A percentile compares a stretch with the other conserved stretches of the same genome.
Evolutionary conservation across 2,113 vertebrate genomes (phyloP).

Genomic region (Talpa occidentalis): DNA sequence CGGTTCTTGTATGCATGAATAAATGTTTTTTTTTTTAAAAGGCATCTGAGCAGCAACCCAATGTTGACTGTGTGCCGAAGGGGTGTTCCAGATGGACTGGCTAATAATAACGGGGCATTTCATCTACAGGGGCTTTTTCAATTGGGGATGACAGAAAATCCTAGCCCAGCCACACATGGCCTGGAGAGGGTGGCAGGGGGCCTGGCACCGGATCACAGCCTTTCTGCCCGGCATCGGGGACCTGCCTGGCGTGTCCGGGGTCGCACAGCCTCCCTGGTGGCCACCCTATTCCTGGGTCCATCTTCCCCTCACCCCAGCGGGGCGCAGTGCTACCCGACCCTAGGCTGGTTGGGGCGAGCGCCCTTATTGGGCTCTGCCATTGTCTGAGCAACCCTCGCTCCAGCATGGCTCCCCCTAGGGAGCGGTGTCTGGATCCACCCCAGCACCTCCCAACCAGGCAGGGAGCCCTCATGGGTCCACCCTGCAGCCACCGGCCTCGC

Average conservation of each 20-base stretch:
- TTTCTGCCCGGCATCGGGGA: neutral
- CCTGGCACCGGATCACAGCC: neutral
- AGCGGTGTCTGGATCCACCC: neutral
- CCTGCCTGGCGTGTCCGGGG: rapidly evolving
- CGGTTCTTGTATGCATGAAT: too few species aligned
- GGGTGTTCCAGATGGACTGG: too few species aligned
- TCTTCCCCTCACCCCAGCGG: neutral
- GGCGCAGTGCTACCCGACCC: too few species aligned
- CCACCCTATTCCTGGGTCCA: neutral
- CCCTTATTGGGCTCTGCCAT: neutral
- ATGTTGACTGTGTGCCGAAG: neutral
- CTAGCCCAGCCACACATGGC: rapidly evolving
- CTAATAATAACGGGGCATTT: too few species aligned
- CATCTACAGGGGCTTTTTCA: too few species aligned
- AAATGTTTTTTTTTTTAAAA: too few species aligned
- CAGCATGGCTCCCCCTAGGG: neutral
- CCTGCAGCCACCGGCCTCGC: neutral
- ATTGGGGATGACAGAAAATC: too few species aligned
- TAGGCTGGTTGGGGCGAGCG: neutral
- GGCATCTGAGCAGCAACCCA: neutral
- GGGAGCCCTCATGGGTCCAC: neutral
- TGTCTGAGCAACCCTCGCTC: too few species aligned
- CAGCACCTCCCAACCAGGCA: neutral
- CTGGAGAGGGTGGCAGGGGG: too few species aligned
- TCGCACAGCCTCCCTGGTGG: neutral